Percentiles rank a stretch among this genome's conserved stretches.
Conservation (phyloP, 1,140 invertebrate species). For the Drosophila biarmipes region DNA sequence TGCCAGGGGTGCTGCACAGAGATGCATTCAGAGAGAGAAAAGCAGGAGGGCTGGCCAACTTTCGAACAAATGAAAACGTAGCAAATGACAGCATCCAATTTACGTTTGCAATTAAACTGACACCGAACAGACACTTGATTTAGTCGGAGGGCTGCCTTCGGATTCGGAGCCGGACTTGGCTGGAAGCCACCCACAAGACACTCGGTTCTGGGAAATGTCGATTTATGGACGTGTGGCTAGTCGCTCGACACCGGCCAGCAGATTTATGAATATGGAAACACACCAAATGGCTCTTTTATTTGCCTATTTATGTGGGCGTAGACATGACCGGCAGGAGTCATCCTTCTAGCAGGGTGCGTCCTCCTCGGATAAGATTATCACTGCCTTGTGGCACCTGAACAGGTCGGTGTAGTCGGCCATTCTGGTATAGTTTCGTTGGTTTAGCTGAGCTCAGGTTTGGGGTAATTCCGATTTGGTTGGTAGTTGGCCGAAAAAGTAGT, state of each 20-base stretch:
- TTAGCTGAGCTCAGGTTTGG: neutral
- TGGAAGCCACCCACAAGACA: neutral
- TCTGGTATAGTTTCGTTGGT: neutral
- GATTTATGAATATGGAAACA: slow-evolving; percentile 34
- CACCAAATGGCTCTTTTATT: slow-evolving; percentile 30
- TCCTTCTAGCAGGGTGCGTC: neutral
- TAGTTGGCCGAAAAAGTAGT: neutral
- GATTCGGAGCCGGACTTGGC: neutral
- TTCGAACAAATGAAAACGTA: slow-evolving; percentile 77
- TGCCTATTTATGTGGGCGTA: neutral
- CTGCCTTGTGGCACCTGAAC: slow-evolving; percentile 58
- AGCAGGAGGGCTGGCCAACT: slow-evolving; percentile 26
- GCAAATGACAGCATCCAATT: slow-evolving; percentile 81
- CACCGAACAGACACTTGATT: slow-evolving; percentile 82
- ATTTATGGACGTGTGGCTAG: slow-evolving; percentile 27
- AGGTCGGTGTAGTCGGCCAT: slow-evolving; percentile 63
- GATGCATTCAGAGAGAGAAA: neutral
- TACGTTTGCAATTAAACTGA: slow-evolving; percentile 83
- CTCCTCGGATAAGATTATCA: slow-evolving; percentile 30
- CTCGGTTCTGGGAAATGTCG: slow-evolving; percentile 13
- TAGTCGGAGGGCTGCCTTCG: slow-evolving; percentile 45
- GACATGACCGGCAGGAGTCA: neutral
- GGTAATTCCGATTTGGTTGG: neutral
- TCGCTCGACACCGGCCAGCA: slow-evolving; percentile 11
- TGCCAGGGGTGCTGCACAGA: slow-evolving; percentile 16